A percentile compares a stretch with the other conserved stretches of the same genome.
Conservation (phyloP, 2,113 vertebrate genomes). For the Excalfactoria chinensis region DNA sequence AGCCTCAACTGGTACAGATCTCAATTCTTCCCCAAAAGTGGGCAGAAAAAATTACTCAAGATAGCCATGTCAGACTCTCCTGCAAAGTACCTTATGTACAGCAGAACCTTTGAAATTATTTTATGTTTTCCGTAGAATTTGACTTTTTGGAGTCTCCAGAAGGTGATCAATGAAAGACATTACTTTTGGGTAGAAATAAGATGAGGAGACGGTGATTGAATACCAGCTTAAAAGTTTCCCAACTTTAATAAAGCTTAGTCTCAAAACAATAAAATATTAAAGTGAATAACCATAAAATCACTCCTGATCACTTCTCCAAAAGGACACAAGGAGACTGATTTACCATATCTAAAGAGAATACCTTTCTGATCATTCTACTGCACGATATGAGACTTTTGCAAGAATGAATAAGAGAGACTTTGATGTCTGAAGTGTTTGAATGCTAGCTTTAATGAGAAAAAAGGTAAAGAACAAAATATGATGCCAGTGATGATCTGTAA, state of each 20-base stretch:
- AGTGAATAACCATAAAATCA: conserved; percentile 39
- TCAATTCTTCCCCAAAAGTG: neutral
- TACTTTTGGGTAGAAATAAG: neutral
- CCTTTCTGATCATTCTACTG: conserved; percentile 45
- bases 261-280: neutral
- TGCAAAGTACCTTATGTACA: neutral
- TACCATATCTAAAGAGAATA: conserved; percentile 38
- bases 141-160: neutral
- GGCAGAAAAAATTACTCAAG: neutral
- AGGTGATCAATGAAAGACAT: neutral
- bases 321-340: conserved; percentile 4
- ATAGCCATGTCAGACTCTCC: neutral
- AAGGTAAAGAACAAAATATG: neutral
- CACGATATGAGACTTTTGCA: conserved; percentile 11
- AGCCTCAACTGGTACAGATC: neutral
- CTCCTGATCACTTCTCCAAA: conserved; percentile 21
- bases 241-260: neutral
- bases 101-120: neutral
- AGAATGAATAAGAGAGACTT: conserved; percentile 42
- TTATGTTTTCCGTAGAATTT: neutral
- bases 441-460: conserved; percentile 1
- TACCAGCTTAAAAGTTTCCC: neutral
- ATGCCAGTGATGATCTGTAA: neutral
- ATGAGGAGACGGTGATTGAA: neutral
- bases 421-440: conserved; percentile 50